Conservation (phyloP, 2,113 vertebrate species). For the Jacana jacana region DNA sequence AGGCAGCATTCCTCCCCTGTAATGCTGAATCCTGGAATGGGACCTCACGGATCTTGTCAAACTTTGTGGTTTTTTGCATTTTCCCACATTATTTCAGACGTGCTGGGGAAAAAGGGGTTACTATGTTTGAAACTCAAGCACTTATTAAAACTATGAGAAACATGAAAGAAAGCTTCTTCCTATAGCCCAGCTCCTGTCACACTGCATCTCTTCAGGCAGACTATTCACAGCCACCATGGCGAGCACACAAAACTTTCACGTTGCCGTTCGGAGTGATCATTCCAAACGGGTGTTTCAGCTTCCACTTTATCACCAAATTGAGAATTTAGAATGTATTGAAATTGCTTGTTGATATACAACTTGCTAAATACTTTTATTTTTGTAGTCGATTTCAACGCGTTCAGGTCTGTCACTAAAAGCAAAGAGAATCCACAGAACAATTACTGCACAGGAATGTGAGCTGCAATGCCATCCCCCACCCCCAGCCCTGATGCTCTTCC, state of each 20-base stretch:
- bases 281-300: background rate
- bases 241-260: background rate
- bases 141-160: background rate
- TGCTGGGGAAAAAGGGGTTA: background rate
- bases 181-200: background rate
- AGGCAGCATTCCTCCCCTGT: background rate
- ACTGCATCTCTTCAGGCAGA: background rate
- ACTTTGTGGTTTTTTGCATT: background rate
- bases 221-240: background rate
- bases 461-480: background rate
- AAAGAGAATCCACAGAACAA: background rate
- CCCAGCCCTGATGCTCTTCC: background rate
- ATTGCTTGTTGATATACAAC: background rate
- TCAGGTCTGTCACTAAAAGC: background rate
- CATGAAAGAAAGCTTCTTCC: background rate
- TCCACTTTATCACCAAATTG: background rate
- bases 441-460: background rate
- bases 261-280: background rate
- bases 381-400: background rate
- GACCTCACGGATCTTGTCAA: background rate
- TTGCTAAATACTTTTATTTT: background rate
- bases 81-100: background rate
- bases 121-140: background rate
- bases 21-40: background rate
- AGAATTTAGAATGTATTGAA: background rate